phyloP scores from a whole-genome alignment of 2,797 vertebrate species.

The Pteropus rufus region DNA sequence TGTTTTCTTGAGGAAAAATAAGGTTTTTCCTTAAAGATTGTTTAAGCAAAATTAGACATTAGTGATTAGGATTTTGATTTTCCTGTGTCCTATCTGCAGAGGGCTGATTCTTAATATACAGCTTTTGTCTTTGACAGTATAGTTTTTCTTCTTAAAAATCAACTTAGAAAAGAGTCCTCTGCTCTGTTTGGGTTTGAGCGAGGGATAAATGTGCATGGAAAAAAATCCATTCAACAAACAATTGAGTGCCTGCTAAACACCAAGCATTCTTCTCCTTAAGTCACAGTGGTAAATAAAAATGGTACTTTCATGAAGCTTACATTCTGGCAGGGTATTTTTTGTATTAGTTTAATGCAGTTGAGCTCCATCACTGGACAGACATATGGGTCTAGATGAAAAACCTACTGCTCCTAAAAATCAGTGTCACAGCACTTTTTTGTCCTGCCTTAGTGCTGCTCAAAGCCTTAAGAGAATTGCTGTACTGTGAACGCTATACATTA shows the following conservation, averaged over 20 bases:
- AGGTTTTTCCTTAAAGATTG: not conserved
- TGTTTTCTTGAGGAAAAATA: not conserved
- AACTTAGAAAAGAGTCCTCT: not conserved
- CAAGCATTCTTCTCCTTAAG: not conserved
- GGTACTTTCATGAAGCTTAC: not conserved
- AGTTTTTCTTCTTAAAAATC: slow-evolving; percentile 37
- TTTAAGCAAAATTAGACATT: not conserved
- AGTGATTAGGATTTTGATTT: not conserved
- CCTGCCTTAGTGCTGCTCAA: not conserved
- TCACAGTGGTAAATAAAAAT: not conserved
- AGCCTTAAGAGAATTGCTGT: not conserved
- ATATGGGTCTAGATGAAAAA: not conserved
- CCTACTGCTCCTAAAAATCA: not conserved
- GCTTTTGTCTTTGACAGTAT: not conserved
- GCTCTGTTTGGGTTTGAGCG: not conserved
- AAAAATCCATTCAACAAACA: not conserved
- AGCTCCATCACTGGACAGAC: not conserved
- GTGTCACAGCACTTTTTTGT: not conserved
- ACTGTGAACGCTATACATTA: not conserved
- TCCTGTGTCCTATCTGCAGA: not conserved
- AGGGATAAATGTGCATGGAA: not conserved
- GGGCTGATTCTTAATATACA: not conserved
- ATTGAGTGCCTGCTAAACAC: not conserved
- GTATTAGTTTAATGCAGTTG: not conserved
- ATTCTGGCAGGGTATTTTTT: not conserved